Percentiles rank a stretch among this genome's conserved stretches.
These are phyloP conservation scores for Liparis tanakae DNA, from an alignment of 2,797 vertebrate genomes.

Conservation along the genomic window DNA sequence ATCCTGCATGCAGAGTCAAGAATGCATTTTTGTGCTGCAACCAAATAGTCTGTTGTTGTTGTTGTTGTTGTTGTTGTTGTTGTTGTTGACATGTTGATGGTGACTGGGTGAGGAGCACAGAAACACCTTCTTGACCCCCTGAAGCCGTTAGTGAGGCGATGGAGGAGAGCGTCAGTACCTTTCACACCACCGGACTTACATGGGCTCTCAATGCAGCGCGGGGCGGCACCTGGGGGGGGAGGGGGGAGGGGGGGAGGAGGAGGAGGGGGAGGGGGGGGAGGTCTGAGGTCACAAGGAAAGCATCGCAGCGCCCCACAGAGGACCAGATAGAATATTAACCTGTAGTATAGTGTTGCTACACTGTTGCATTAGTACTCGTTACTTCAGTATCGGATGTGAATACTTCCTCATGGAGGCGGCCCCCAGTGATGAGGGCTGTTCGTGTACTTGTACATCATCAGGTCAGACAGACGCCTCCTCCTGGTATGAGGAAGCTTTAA, in stretches of 20 bases:
- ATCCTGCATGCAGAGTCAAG: conserved; percentile 62
- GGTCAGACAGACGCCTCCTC: neutral
- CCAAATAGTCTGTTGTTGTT: neutral
- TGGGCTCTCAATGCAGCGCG: conserved; percentile 78
- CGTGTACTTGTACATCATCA: neutral
- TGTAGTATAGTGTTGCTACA: no score
- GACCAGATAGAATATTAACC: no score
- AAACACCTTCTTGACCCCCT: conserved; percentile 50
- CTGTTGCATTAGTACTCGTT: no score
- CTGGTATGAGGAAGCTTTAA: neutral
- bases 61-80: neutral
- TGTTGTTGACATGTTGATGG: neutral
- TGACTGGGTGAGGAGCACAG: conserved; percentile 31
- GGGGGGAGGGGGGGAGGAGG: no score
- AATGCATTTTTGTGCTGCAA: conserved; percentile 66
- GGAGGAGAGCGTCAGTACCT: conserved; percentile 74
- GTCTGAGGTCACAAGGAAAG: no score
- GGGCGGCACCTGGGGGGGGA: conserved; percentile 49
- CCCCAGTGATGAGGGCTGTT: neutral
- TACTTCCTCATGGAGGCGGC: neutral
- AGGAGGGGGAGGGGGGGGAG: no score
- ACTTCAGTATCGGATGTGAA: neutral
- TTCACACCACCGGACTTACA: conserved; percentile 84
- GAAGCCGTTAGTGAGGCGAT: conserved; percentile 27
- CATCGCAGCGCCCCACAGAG: no score